phyloP scores from a whole-genome alignment of 2,797 vertebrate genomes.

The Squalus acanthias region DNA sequence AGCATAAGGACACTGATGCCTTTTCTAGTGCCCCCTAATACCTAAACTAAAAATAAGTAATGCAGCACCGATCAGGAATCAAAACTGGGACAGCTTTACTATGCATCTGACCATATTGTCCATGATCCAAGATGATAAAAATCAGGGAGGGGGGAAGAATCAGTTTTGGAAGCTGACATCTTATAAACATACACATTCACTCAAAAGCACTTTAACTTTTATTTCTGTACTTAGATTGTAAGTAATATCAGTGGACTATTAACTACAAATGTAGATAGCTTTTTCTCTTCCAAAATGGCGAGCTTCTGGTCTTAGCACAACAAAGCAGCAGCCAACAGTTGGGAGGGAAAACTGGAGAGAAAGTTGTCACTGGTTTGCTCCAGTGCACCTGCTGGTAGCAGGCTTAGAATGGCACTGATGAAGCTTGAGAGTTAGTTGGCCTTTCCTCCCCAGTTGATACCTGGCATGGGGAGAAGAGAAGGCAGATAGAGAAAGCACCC shows the following conservation, averaged over 20 bases:
- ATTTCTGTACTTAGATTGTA: neutral
- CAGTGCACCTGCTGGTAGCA: neutral
- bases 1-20: neutral
- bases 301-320: neutral
- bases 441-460: neutral
- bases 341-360: neutral
- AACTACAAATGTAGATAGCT: neutral
- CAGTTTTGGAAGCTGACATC: neutral
- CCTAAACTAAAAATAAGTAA: neutral
- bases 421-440: neutral
- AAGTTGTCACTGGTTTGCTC: neutral
- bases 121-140: neutral
- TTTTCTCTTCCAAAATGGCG: neutral
- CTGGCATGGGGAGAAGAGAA: neutral
- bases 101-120: neutral
- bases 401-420: neutral
- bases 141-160: neutral
- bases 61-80: neutral
- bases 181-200: neutral
- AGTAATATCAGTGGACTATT: neutral
- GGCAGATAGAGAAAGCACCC: neutral
- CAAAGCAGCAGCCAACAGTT: neutral
- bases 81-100: neutral
- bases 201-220: neutral
- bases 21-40: neutral